phyloP scores from a whole-genome alignment of 2,113 vertebrate genomes.

The Dromas ardeola region DNA sequence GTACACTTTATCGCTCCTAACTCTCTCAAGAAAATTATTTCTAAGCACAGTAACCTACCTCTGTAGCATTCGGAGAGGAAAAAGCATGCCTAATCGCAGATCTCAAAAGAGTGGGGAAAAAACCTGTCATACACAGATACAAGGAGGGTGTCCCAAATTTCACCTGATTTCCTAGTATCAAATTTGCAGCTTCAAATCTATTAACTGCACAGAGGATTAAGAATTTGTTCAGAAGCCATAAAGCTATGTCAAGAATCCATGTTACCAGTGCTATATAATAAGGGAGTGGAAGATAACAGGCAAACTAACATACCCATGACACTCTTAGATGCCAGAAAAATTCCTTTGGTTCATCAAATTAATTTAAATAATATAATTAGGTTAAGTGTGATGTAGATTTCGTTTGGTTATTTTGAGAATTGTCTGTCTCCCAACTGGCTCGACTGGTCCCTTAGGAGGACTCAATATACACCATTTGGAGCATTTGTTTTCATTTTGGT shows the following conservation, averaged over 20 bases:
- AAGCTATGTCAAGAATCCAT: conserved; percentile 24
- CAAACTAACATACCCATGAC: not conserved
- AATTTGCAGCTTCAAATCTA: not conserved
- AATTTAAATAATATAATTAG: conserved; percentile 1
- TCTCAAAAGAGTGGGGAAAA: not conserved
- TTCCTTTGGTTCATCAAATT: conserved; percentile 5
- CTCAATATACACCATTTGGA: not conserved
- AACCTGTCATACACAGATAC: not conserved
- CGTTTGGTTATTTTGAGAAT: conserved; percentile 28
- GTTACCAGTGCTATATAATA: not conserved
- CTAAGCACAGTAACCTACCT: not conserved
- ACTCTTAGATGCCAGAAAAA: conserved; percentile 13
- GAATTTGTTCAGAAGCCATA: conserved; percentile 31
- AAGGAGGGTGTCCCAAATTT: not conserved
- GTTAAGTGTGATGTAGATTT: not conserved
- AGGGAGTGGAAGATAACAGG: conserved; percentile 1
- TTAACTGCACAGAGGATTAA: not conserved
- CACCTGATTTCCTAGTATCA: not conserved
- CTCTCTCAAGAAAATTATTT: not conserved
- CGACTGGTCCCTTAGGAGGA: not conserved
- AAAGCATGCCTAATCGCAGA: not conserved
- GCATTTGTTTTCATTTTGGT: not conserved
- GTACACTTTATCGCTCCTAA: not conserved
- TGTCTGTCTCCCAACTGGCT: not conserved
- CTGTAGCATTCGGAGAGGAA: not conserved